These are phyloP conservation scores for Otolemur crassicaudatus DNA, from an alignment of 2,797 vertebrate genomes.

Conservation along the genomic window DNA sequence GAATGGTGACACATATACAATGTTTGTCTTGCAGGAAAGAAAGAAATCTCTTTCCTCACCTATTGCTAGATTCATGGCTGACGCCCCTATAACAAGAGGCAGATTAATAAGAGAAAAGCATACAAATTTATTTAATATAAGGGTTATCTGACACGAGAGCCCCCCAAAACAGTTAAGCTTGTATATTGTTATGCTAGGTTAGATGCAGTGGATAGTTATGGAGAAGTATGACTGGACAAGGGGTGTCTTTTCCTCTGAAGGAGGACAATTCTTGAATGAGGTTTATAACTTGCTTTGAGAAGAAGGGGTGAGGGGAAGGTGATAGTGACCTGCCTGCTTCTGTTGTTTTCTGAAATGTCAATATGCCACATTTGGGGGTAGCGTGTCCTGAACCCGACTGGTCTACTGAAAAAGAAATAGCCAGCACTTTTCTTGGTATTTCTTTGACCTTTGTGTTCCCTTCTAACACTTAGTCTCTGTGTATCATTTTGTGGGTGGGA, in stretches of 20 bases:
- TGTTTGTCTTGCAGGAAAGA: neutral
- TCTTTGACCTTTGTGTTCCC: slow-evolving; percentile 5
- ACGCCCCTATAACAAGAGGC: neutral
- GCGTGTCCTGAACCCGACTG: neutral
- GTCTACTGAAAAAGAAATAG: slow-evolving; percentile 12
- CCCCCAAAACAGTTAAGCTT: neutral
- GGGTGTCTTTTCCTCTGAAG: neutral
- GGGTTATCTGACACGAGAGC: neutral
- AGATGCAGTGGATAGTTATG: neutral
- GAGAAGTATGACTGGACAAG: neutral
- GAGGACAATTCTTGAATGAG: neutral
- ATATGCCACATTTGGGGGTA: neutral
- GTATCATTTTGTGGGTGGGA: neutral
- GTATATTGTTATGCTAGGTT: neutral
- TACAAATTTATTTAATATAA: neutral
- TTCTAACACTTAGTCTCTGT: neutral
- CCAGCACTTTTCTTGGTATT: neutral
- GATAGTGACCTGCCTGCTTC: neutral
- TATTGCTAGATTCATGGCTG: neutral
- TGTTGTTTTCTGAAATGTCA: neutral
- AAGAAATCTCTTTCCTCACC: neutral
- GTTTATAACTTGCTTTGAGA: neutral
- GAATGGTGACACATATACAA: neutral
- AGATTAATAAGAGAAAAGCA: neutral
- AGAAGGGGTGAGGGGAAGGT: neutral